Conservation (phyloP, 2,888 invertebrate genomes). For the Acanthopleura granulata region DNA sequence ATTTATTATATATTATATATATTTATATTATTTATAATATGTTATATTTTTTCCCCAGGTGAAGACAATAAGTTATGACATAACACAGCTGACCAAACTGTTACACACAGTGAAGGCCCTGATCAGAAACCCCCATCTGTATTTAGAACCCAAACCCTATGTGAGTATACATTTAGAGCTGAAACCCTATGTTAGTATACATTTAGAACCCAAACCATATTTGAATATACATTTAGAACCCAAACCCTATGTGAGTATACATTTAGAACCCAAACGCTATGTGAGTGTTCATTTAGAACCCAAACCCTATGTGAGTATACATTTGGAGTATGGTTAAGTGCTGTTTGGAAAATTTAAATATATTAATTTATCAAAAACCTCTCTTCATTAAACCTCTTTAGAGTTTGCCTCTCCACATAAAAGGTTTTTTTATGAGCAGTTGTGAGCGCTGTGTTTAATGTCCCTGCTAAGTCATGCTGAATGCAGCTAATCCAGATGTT, state of each 20-base stretch:
- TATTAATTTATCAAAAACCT: too few species aligned
- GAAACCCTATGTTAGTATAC: not conserved
- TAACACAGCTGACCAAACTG: constrained; percentile 64
- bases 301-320: not conserved
- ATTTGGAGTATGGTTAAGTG: not conserved
- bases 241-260: constrained; percentile 64
- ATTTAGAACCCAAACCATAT: not conserved
- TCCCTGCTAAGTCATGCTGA: too few species aligned
- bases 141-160: constrained; percentile 64
- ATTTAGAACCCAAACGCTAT: not conserved
- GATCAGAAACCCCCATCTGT: constrained; percentile 58
- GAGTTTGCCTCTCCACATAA: too few species aligned
- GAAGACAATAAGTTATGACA: constrained; percentile 65
- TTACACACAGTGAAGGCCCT: constrained; percentile 64
- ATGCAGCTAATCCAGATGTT: too few species aligned
- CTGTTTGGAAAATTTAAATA: too few species aligned
- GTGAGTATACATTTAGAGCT: constrained; percentile 50
- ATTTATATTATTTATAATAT: too few species aligned
- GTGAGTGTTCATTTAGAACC: not conserved
- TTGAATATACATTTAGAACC: constrained; percentile 48
- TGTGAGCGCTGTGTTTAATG: too few species aligned
- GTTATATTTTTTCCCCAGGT: constrained; percentile 44
- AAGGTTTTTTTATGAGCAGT: too few species aligned
- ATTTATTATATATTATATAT: too few species aligned
- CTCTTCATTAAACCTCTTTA: too few species aligned